Percentiles rank a stretch among this genome's conserved stretches.
Conservation (phyloP, 1,140 invertebrate genomes). For the Lasaia peninsularis region DNA sequence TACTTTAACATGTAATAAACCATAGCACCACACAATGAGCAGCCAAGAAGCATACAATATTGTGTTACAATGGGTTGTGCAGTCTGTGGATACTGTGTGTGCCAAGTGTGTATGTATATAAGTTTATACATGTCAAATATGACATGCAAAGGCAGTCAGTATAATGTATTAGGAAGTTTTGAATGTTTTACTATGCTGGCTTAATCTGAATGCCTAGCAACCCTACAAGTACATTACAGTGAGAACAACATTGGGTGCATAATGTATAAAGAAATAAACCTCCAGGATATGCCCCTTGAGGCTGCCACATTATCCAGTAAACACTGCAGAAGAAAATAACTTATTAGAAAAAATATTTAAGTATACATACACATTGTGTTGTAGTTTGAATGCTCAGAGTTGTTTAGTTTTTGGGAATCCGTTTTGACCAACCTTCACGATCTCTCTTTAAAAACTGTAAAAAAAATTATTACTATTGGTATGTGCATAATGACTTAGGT, state of each 20-base stretch:
- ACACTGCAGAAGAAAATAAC: slow-evolving; percentile 51
- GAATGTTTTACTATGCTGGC: neutral
- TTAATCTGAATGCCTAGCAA: neutral
- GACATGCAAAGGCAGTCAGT: no score
- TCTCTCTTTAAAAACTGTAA: neutral
- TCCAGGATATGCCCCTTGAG: slow-evolving; percentile 67
- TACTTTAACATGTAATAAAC: no score
- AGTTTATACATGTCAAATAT: no score
- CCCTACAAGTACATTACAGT: slow-evolving; percentile 4
- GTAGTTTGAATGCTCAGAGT: slow-evolving; percentile 61
- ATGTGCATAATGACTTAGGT: no score
- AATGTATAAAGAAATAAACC: slow-evolving; percentile 43
- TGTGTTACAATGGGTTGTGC: no score
- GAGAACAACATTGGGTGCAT: slow-evolving; percentile 27
- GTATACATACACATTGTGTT: slow-evolving; percentile 75
- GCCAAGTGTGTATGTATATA: no score
- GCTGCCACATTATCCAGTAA: slow-evolving; percentile 65
- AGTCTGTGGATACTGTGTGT: no score
- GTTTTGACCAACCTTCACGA: slow-evolving; percentile 42
- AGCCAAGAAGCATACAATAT: no score
- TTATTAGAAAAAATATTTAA: slow-evolving; percentile 32
- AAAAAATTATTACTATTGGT: no score
- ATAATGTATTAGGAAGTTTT: no score
- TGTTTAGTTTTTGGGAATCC: slow-evolving; percentile 57
- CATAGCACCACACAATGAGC: no score